phyloP scores from a whole-genome alignment of 2,888 invertebrate species.

The Pollenia amentaria region DNA sequence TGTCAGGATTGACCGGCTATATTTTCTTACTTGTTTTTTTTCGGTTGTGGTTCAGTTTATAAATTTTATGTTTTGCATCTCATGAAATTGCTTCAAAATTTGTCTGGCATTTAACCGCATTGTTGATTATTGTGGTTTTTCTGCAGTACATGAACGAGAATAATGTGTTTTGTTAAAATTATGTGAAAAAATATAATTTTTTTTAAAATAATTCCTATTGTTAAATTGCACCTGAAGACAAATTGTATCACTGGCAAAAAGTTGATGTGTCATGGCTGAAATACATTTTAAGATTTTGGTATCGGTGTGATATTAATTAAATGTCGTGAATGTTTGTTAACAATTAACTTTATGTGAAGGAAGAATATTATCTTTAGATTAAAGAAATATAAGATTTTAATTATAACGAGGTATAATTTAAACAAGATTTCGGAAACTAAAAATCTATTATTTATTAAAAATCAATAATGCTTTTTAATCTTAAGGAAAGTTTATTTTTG shows the following conservation, averaged over 20 bases:
- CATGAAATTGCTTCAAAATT: constrained; percentile 13
- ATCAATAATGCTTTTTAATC: too few relatives aligned
- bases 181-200: not conserved
- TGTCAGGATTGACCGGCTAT: too few relatives aligned
- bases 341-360: too few relatives aligned
- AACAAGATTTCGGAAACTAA: too few relatives aligned
- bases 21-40: too few relatives aligned
- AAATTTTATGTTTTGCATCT: not conserved
- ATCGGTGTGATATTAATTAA: not conserved
- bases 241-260: constrained; percentile 35
- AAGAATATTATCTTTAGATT: too few relatives aligned
- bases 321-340: too few relatives aligned
- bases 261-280: constrained; percentile 36
- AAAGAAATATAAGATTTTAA: too few relatives aligned
- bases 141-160: constrained; percentile 17
- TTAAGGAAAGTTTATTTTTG: too few relatives aligned
- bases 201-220: not conserved
- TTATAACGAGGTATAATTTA: too few relatives aligned
- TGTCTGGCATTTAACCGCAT: constrained; percentile 51
- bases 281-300: not conserved
- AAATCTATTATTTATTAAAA: too few relatives aligned
- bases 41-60: not conserved
- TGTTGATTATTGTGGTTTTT: constrained; percentile 54
- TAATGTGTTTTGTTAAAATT: not conserved
- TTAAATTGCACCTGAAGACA: constrained; percentile 3